Base-by-base conservation (phyloP, 2,113 vertebrate species). In the Callochromis pleurospilus region DNA sequence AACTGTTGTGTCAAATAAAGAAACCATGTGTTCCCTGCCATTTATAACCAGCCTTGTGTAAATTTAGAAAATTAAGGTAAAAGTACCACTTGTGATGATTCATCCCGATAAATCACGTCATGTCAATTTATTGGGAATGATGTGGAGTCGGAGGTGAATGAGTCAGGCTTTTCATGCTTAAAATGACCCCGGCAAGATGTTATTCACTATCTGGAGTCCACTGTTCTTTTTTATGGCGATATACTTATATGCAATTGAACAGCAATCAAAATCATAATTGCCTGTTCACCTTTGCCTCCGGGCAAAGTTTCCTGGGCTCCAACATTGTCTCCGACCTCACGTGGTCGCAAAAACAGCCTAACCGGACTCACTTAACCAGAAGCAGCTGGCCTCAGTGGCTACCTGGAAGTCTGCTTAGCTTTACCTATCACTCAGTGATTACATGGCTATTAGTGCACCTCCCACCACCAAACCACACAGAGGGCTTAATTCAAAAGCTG, bases 371-470 rank as follows among this genome's bases (percentile, higher is more conserved):
- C 33, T 86, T 94, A 95, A 96, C 84, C 85, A 91, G 82, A 90
- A 94, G 92, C 95, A 96, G 92, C 92, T 96, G 96, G 83, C 82
- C 49, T 40, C 82, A 45, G 83, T 42, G 79, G 91, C 91, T 95
- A 93, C 93, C 93, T 95, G 90, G 93, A 91, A 85, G 94, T 89
- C 95, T 96, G 94, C 86, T 91, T 90, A 91, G 85, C 85, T 93
- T 96, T 92, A 93, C 92, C 93, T 95, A 60, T 88, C 94, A 92
- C 93, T 90, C 87, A 40, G 90, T 95, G 95, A 96, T 96, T 93
- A 93, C 92, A 91, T 82, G 81, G 88, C 87, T 85, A 92, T 93
- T 93, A 91, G 73, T 58, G 83, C 90, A 90, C 93, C 91, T 92
- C 90, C 88, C 68, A 83, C 86, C 85, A 82, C 91, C 93, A 90